These are phyloP conservation scores for Aphelinus certus DNA, from an alignment of 1,140 invertebrate species.

Conservation along the genomic window DNA sequence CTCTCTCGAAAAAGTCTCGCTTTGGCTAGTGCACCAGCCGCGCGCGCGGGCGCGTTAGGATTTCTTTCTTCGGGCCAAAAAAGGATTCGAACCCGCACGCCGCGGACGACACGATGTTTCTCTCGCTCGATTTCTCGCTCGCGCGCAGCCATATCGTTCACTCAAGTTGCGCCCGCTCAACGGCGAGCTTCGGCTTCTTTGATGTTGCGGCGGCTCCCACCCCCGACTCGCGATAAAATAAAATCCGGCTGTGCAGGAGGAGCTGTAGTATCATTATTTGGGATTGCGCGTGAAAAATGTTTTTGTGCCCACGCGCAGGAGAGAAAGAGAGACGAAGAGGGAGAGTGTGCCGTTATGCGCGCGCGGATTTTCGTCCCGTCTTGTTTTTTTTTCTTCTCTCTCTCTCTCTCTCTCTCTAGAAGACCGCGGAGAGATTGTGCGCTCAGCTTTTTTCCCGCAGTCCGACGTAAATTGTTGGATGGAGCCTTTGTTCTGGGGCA, in stretches of 20 bases:
- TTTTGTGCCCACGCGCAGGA: slow-evolving; percentile 33
- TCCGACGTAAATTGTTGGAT: background rate
- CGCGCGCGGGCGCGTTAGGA: slow-evolving; percentile 15
- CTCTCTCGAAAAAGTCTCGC: background rate
- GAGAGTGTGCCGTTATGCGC: background rate
- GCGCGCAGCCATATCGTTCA: background rate
- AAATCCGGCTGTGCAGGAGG: slow-evolving; percentile 15
- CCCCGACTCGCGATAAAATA: slow-evolving; percentile 33
- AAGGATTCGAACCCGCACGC: slow-evolving; percentile 30
- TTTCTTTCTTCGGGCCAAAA: slow-evolving; percentile 33
- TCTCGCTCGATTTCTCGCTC: slow-evolving; percentile 22
- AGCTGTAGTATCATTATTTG: slow-evolving; percentile 40
- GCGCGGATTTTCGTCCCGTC: background rate
- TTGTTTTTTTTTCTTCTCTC: background rate
- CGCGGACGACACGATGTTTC: slow-evolving; percentile 3
- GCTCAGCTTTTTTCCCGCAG: background rate
- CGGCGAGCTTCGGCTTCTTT: slow-evolving; percentile 41
- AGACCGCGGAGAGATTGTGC: background rate
- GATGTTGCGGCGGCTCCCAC: slow-evolving; percentile 47
- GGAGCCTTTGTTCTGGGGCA: slow-evolving; percentile 18
- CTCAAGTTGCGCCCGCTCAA: background rate
- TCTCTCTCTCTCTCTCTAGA: slow-evolving; percentile 1
- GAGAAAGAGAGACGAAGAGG: background rate
- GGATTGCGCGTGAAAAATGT: slow-evolving; percentile 39
- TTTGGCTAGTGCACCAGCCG: background rate